phyloP scores from a whole-genome alignment of 1,140 invertebrate genomes.

The Onthophagus taurus region DNA sequence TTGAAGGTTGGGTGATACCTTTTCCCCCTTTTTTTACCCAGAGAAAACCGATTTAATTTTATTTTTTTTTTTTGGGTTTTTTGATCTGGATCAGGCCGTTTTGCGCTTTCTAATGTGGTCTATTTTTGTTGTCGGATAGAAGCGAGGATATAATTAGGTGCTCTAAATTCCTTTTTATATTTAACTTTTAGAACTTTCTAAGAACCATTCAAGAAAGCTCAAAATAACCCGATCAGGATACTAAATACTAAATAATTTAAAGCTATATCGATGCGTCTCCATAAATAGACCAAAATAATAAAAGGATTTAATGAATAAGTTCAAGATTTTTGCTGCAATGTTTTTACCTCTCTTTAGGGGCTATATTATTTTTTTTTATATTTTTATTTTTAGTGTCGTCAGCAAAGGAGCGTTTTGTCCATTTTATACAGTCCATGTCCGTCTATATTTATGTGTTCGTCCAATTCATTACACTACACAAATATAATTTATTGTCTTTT shows the following conservation, averaged over 20 bases:
- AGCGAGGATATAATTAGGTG: too few species aligned
- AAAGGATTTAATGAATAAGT: neutral
- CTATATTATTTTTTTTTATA: slow-evolving; percentile 16
- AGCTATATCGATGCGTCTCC: slow-evolving; percentile 30
- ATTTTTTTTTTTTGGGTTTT: neutral
- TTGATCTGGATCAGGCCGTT: neutral
- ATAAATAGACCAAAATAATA: slow-evolving; percentile 10
- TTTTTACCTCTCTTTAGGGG: slow-evolving; percentile 21
- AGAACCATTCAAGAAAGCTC: too few species aligned
- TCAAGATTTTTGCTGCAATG: slow-evolving; percentile 10
- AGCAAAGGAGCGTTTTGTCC: slow-evolving; percentile 22
- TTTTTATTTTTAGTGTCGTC: slow-evolving; percentile 21
- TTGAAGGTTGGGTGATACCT: slow-evolving; percentile 46
- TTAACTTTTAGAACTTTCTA: too few species aligned
- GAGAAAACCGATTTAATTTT: neutral
- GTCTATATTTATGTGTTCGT: slow-evolving; percentile 14
- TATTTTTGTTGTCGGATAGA: too few species aligned
- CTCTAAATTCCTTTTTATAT: too few species aligned
- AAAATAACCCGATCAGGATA: too few species aligned
- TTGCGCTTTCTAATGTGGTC: too few species aligned
- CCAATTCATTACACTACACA: neutral
- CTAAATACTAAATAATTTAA: neutral
- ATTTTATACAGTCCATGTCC: slow-evolving; percentile 20
- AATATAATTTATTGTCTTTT: slow-evolving; percentile 10
- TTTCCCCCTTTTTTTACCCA: neutral